A percentile compares a stretch with the other conserved stretches of the same genome.
phyloP scores from a whole-genome alignment of 23 tunicate species.

The Trididemnum miniatum region DNA sequence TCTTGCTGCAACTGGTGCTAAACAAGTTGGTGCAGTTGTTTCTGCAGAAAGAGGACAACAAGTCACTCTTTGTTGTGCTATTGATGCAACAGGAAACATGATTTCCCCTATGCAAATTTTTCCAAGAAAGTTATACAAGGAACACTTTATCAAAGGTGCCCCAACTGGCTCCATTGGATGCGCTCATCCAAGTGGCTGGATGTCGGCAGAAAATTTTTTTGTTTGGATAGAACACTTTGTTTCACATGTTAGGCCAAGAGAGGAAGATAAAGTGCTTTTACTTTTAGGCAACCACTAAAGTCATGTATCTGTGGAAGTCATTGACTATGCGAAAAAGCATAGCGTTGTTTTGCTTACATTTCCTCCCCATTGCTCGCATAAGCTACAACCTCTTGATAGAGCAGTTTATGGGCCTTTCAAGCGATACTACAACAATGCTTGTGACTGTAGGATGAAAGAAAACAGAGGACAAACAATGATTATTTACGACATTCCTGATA shows the following conservation, averaged over 20 bases:
- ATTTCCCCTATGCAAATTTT: conserved; percentile 8
- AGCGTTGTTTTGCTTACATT: conserved; percentile 16
- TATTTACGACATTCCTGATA: conserved; percentile 24
- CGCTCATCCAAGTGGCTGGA: conserved; percentile 22
- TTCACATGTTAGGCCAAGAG: background rate
- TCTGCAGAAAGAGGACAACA: conserved; percentile 15
- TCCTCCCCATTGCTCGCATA: conserved; percentile 38
- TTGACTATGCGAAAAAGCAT: conserved; percentile 15
- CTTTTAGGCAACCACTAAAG: conserved; percentile 35
- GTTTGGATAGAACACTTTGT: conserved; percentile 25
- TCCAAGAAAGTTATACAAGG: conserved; percentile 12
- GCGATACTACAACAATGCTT: background rate
- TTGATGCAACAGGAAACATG: conserved; percentile 5
- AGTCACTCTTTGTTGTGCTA: conserved; percentile 4
- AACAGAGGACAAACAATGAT: background rate
- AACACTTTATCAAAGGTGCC: conserved; percentile 17
- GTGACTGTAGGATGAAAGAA: conserved; percentile 18
- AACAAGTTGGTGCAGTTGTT: conserved; percentile 14
- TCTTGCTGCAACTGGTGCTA: conserved; percentile 14
- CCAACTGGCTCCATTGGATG: conserved; percentile 13
- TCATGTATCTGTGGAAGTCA: conserved; percentile 25
- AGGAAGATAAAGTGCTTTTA: background rate
- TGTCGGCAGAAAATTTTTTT: background rate
- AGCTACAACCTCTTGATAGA: conserved; percentile 31
- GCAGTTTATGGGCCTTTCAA: conserved; percentile 24